Percentiles rank a stretch among this genome's conserved stretches.
Evolutionary conservation across 2,888 invertebrate genomes (phyloP).

Genomic region (Linhomoeus sp.): DNA sequence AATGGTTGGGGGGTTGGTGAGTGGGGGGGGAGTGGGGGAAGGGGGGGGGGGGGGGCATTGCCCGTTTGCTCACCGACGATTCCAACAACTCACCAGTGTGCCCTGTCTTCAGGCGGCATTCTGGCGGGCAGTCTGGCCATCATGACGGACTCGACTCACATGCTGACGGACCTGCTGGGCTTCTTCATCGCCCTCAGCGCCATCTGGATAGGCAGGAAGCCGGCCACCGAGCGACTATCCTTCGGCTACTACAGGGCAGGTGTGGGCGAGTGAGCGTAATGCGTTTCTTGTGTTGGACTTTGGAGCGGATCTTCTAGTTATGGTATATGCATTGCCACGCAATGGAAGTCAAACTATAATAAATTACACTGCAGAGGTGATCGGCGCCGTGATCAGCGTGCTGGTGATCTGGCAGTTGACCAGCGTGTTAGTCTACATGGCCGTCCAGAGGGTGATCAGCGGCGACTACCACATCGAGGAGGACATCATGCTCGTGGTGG

Average conservation of each 20-base stretch:
- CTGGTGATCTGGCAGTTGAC: slow-evolving; percentile 94
- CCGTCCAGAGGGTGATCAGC: slow-evolving; percentile 60
- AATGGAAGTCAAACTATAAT: not conserved
- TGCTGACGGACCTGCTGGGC: slow-evolving; percentile 86
- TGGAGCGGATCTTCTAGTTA: too few relatives aligned
- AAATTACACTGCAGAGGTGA: slow-evolving; percentile 40
- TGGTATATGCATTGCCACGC: too few relatives aligned
- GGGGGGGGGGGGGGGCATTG: too few relatives aligned
- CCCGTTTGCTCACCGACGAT: too few relatives aligned
- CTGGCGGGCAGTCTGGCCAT: slow-evolving; percentile 53
- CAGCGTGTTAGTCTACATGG: slow-evolving; percentile 75
- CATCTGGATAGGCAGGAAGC: slow-evolving; percentile 58
- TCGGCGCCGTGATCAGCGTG: slow-evolving; percentile 85
- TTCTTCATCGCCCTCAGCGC: slow-evolving; percentile 92
- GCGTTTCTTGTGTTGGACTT: too few relatives aligned
- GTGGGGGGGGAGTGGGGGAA: too few relatives aligned
- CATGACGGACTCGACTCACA: slow-evolving; percentile 89
- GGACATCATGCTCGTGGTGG: slow-evolving; percentile 60
- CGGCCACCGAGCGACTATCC: slow-evolving; percentile 63
- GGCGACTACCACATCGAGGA: slow-evolving; percentile 64
- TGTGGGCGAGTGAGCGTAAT: slow-evolving; percentile 16
- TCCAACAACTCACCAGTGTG: too few relatives aligned
- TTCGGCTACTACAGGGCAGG: slow-evolving; percentile 82
- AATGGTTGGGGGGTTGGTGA: too few relatives aligned
- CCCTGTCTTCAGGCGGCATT: slow-evolving; percentile 47